Percentiles rank a stretch among this genome's conserved stretches.
phyloP scores from a whole-genome alignment of 2,113 vertebrate species.

The Nipponia nippon region DNA sequence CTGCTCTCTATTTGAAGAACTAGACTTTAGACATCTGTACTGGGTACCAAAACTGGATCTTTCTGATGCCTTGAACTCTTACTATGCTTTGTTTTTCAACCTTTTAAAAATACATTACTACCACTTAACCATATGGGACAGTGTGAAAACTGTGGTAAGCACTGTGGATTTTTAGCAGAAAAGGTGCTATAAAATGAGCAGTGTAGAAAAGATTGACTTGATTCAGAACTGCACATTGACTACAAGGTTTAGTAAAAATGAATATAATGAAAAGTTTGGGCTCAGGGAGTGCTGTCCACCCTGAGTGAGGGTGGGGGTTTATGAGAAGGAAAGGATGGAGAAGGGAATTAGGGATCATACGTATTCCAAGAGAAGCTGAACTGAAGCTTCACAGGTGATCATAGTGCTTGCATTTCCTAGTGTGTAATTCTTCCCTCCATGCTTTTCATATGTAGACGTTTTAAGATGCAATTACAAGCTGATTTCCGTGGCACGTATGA shows the following conservation, averaged over 20 bases:
- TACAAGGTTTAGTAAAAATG: background rate
- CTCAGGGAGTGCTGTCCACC: background rate
- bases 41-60: background rate
- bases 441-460: background rate
- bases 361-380: background rate
- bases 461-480: background rate
- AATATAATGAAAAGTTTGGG: background rate
- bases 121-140: too few relatives aligned
- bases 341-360: background rate
- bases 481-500: background rate
- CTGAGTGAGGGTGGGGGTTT: background rate
- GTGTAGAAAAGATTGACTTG: background rate
- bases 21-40: background rate
- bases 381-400: background rate
- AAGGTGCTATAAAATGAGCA: background rate
- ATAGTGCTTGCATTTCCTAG: background rate
- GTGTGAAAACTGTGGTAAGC: background rate
- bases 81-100: background rate
- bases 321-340: background rate
- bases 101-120: background rate
- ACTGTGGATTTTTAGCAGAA: background rate
- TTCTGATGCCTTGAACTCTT: background rate
- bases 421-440: background rate
- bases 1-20: background rate
- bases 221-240: background rate